Conservation (phyloP, 2,888 invertebrate genomes). For the Machimus atricapillus region DNA sequence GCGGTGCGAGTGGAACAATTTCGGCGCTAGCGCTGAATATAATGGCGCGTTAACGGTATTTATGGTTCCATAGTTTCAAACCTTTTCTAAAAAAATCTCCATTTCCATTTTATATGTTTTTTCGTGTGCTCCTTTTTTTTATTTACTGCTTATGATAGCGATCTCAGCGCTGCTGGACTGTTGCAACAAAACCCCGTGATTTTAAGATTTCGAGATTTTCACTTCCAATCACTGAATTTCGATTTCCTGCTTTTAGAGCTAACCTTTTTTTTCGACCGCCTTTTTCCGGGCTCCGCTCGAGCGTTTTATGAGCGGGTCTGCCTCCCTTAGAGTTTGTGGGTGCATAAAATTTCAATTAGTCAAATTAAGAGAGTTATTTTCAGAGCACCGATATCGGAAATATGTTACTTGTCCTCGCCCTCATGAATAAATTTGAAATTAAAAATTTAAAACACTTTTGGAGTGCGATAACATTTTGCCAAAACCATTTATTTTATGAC, state of each 20-base stretch:
- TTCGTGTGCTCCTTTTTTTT: not conserved
- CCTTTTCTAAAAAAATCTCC: not conserved
- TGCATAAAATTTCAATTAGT: conserved; percentile 36
- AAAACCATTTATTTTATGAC: not conserved
- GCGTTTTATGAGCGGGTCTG: not conserved
- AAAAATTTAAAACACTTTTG: not conserved
- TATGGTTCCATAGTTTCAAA: conserved; percentile 38
- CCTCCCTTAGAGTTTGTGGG: not conserved
- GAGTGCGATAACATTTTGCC: not conserved
- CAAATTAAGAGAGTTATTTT: not conserved
- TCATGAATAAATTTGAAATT: conserved; percentile 22
- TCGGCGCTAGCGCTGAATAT: not conserved
- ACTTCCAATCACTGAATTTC: conserved; percentile 18
- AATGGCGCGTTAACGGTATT: conserved; percentile 43
- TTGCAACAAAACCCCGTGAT: not conserved
- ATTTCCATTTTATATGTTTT: not conserved
- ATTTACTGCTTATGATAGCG: not conserved
- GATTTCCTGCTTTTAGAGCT: not conserved
- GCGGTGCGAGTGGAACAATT: not conserved
- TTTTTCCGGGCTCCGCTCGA: not conserved
- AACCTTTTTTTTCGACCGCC: not conserved
- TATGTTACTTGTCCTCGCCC: not conserved
- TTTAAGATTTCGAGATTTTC: conserved; percentile 11
- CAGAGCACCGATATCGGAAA: not conserved
- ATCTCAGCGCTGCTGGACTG: not conserved